Base-by-base conservation (phyloP, 2,888 invertebrate species). In the Camptogramma bilineatum region DNA sequence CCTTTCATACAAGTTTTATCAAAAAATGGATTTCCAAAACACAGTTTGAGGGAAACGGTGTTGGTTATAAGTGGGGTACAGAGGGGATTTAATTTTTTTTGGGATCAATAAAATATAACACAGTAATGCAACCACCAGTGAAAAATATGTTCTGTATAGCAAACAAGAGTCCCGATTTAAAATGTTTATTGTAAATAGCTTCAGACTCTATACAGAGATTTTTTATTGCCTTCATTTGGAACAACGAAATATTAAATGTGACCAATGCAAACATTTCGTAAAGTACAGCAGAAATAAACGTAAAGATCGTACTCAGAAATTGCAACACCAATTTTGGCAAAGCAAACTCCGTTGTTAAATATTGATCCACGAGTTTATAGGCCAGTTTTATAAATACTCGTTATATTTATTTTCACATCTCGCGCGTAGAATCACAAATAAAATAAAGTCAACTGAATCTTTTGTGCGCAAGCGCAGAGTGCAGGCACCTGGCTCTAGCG, bases 1-100 rank as follows among this genome's bases (percentile, higher is more conserved):
- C 72, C 81, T 83, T 88, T 89, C 87, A 89, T 84, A 73, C 76
- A 68, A 58, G 77, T 81, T 82, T 87, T 84, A 85, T 85, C 85
- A 85, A 87, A 88, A 87, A 81, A 79, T 76, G 78, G 71, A 78
- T 81, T 85, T 84, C 71, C 83, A 87, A 86, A 83, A 81, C 73
- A 79, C 75, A 78, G 73, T 79, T 80, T 66, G 63, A 60, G 75
- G 79, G 77, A 73, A 75, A 84, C 60, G 61, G 72, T 71, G 73
- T 70, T 62, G 64, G 67, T 54, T 71, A 71, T 75, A 76, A 76
- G 69, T 64, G 66, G 71, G 61, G 66, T 39, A 52, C 46, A 42
- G 58, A 53, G 18, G 58, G 55, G 28, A 67, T 61, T 60, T 51
- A 0, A 9, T 61, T 64, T 67, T 62, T 59, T 52, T 34, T 56